Conservation (phyloP, 2,797 vertebrate genomes). For the Cyclopterus lumpus region DNA sequence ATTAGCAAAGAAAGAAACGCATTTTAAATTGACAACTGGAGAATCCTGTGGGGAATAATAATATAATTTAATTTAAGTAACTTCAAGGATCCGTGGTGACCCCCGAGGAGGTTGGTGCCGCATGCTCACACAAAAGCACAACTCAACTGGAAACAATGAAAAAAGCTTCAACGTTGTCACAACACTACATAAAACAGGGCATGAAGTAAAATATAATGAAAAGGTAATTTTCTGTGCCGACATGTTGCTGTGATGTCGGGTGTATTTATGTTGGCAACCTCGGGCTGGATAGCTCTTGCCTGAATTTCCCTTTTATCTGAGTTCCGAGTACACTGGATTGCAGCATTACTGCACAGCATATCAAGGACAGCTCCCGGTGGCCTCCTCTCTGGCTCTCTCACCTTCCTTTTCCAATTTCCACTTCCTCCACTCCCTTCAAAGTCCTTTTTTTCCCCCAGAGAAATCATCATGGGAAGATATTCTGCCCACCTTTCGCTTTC, state of each 20-base stretch:
- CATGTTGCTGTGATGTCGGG: neutral
- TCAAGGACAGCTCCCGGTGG: conserved; percentile 1
- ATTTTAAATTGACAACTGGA: neutral
- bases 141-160: neutral
- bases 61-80: neutral
- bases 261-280: neutral
- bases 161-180: neutral
- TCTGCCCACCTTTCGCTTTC: conserved; percentile 16
- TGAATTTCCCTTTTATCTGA: neutral
- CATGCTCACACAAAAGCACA: neutral
- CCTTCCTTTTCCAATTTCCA: conserved; percentile 30
- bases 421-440: conserved; percentile 5
- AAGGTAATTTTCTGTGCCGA: neutral
- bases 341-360: neutral
- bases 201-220: neutral
- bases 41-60: neutral
- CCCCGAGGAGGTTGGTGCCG: too few species aligned
- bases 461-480: conserved; percentile 24
- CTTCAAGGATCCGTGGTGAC: neutral
- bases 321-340: neutral
- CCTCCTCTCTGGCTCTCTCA: conserved; percentile 13
- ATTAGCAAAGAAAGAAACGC: neutral
- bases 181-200: neutral
- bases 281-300: neutral
- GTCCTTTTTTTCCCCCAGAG: conserved; percentile 19